These are phyloP conservation scores for Drosophila orosa DNA, from an alignment of 1,140 invertebrate species.

Conservation along the genomic window DNA sequence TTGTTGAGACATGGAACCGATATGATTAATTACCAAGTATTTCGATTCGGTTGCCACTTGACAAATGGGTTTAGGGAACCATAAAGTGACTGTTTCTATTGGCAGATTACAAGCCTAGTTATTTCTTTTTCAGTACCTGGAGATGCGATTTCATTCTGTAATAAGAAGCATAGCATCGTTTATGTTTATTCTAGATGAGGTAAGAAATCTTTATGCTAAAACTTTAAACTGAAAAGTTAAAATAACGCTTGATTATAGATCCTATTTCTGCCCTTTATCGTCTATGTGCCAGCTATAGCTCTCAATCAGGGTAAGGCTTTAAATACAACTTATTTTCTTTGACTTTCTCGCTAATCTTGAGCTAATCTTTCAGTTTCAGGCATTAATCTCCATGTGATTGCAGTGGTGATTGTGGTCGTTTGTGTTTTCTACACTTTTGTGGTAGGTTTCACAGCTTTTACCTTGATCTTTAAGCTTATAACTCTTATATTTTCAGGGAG, in stretches of 20 bases:
- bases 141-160: conserved; percentile 87
- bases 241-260: conserved; percentile 86
- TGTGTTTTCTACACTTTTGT: conserved; percentile 96
- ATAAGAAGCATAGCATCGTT: conserved; percentile 88
- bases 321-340: background rate
- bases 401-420: conserved; percentile 91
- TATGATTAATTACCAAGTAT: conserved; percentile 62
- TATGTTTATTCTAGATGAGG: conserved; percentile 89
- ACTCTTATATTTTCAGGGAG: conserved; percentile 87
- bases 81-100: background rate
- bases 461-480: background rate
- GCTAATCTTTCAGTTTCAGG: conserved; percentile 90
- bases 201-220: conserved; percentile 70
- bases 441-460: conserved; percentile 80
- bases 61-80: conserved; percentile 19
- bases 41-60: conserved; percentile 51
- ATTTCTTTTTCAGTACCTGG: conserved; percentile 88
- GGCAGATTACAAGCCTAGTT: background rate
- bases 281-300: conserved; percentile 96
- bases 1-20: conserved; percentile 23
- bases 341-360: conserved; percentile 13
- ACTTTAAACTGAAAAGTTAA: no score
- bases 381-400: conserved; percentile 91
- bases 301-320: conserved; percentile 92
- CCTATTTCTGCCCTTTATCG: conserved; percentile 94